Conservation (phyloP, 2,113 vertebrate genomes). For the Engystomops pustulosus region DNA sequence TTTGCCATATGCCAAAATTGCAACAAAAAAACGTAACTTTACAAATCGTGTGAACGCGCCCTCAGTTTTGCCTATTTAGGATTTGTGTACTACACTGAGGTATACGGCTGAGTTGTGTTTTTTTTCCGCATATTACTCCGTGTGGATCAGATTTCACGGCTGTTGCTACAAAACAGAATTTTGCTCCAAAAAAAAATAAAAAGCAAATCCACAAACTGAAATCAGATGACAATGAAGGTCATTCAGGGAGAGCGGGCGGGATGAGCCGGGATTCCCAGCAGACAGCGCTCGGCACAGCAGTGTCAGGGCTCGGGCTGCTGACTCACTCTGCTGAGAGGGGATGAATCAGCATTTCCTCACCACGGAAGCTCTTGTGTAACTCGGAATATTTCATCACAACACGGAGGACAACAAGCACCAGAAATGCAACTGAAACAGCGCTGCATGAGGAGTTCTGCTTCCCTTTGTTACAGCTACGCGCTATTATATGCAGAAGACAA, state of each 20-base stretch:
- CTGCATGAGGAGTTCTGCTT: no score
- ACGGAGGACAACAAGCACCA: background rate
- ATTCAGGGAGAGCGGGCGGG: no score
- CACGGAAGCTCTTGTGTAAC: constrained; percentile 42
- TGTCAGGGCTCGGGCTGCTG: constrained; percentile 60
- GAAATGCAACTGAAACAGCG: background rate
- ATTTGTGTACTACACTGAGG: no score
- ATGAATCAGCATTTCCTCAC: constrained; percentile 66
- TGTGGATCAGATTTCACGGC: background rate
- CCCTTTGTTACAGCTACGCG: no score
- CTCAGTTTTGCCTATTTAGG: no score
- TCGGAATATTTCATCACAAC: constrained; percentile 27
- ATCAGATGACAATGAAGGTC: background rate
- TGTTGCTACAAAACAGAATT: background rate
- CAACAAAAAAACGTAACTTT: no score
- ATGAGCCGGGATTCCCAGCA: background rate
- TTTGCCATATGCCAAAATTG: no score
- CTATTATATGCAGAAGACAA: no score
- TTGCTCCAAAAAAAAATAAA: no score
- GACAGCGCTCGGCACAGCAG: background rate
- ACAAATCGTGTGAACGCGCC: no score
- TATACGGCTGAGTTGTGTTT: no score
- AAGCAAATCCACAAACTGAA: background rate
- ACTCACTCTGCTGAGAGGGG: constrained; percentile 69
- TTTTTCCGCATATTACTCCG: no score